These are phyloP conservation scores for Danio tinwini DNA, from an alignment of 2,797 vertebrate genomes.

Conservation along the genomic window DNA sequence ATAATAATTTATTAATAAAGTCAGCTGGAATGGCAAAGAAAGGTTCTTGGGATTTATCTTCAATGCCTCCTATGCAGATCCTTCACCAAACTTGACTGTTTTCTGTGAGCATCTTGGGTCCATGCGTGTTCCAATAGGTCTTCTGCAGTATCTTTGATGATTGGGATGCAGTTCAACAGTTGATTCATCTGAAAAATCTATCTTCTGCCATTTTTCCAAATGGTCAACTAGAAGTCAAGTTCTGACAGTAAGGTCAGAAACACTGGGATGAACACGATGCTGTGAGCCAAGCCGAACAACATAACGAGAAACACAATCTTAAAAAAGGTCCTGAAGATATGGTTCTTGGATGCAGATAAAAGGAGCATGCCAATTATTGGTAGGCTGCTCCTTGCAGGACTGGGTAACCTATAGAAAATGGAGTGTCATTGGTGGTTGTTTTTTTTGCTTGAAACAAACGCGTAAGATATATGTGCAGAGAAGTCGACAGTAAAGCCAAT, in stretches of 20 bases:
- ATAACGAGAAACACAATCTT: constrained; percentile 87
- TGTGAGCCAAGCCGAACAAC: constrained; percentile 79
- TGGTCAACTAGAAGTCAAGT: no score
- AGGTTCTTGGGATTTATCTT: no score
- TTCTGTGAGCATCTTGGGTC: no score
- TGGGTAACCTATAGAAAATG: constrained; percentile 79
- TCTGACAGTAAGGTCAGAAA: constrained; percentile 77
- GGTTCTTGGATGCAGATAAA: constrained; percentile 73
- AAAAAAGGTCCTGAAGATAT: constrained; percentile 85
- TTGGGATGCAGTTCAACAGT: no score
- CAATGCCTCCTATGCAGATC: no score
- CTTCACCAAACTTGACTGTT: no score
- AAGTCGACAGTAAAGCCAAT: constrained; percentile 89
- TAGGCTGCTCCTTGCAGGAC: constrained; percentile 80
- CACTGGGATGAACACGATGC: constrained; percentile 82
- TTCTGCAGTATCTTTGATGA: no score
- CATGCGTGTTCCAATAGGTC: no score
- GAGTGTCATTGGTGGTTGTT: constrained; percentile 69
- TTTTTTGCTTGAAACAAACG: constrained; percentile 77
- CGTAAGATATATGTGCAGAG: constrained; percentile 84
- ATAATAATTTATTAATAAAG: no score
- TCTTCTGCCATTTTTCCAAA: no score
- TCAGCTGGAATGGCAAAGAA: no score
- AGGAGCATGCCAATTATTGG: constrained; percentile 80
- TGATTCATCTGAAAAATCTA: no score